Percentiles rank a stretch among this genome's conserved stretches.
Conservation (phyloP, 2,797 vertebrate species). For the Gymnothorax javanicus region DNA sequence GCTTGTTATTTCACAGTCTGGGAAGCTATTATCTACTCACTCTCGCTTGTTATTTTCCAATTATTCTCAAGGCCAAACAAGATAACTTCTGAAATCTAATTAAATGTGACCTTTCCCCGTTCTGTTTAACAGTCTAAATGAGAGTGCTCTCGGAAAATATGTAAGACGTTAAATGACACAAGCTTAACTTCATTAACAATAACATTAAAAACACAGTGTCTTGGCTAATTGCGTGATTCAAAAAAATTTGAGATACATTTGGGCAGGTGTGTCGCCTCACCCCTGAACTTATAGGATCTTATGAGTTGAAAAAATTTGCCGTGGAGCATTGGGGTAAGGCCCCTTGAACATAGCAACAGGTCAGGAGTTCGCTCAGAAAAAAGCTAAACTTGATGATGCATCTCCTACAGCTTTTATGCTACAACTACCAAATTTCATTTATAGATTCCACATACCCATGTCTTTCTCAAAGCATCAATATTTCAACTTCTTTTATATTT, state of each 20-base stretch:
- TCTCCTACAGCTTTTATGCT: too few species aligned
- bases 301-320: too few species aligned
- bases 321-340: too few species aligned
- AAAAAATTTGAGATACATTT: background rate
- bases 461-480: too few species aligned
- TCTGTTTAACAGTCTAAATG: slow-evolving; percentile 42
- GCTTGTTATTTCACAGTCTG: slow-evolving; percentile 36
- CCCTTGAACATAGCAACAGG: too few species aligned
- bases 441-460: too few species aligned
- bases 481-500: too few species aligned
- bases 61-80: slow-evolving; percentile 58
- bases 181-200: slow-evolving; percentile 28
- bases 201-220: slow-evolving; percentile 2
- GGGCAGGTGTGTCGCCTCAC: background rate
- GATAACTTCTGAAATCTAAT: slow-evolving; percentile 61
- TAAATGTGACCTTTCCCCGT: slow-evolving; percentile 63
- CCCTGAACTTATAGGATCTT: too few species aligned
- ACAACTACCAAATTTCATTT: too few species aligned
- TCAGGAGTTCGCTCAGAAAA: too few species aligned
- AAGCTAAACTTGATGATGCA: too few species aligned
- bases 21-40: slow-evolving; percentile 47
- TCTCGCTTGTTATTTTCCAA: slow-evolving; percentile 62
- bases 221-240: background rate
- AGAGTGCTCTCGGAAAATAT: slow-evolving; percentile 23
- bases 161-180: slow-evolving; percentile 23